A percentile compares a stretch with the other conserved stretches of the same genome.
Evolutionary conservation across 2,797 vertebrate species (phyloP).

Genomic region (Etheostoma nigrum): DNA sequence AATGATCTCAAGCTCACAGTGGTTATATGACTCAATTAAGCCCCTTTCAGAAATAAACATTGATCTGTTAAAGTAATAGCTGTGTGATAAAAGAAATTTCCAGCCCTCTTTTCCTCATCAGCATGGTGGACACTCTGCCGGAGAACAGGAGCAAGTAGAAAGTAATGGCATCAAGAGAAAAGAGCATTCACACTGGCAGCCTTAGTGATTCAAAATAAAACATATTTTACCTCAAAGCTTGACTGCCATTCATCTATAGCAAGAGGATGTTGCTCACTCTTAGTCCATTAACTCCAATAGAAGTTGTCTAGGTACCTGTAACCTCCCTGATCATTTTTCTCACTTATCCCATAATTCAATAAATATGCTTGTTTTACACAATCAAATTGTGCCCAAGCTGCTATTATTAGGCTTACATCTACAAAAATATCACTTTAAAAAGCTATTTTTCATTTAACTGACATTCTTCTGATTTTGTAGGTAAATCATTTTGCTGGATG

Average conservation of each 20-base stretch:
- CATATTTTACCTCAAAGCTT: no score
- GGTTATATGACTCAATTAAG: slow-evolving; percentile 8
- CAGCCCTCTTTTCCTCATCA: neutral
- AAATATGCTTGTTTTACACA: neutral
- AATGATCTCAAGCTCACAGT: slow-evolving; percentile 1
- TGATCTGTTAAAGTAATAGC: slow-evolving; percentile 7
- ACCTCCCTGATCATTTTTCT: slow-evolving; percentile 3
- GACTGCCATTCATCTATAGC: neutral
- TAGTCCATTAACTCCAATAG: neutral
- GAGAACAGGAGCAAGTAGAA: neutral
- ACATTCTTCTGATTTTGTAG: neutral
- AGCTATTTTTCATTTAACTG: no score
- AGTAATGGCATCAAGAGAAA: neutral
- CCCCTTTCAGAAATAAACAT: neutral
- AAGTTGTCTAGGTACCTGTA: slow-evolving; percentile 6
- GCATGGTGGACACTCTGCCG: neutral
- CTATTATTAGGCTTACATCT: neutral
- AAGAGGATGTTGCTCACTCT: no score
- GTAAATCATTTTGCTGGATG: neutral
- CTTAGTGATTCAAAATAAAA: slow-evolving; percentile 5
- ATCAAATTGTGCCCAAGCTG: neutral
- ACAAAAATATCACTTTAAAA: neutral
- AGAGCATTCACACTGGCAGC: neutral
- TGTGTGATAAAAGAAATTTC: slow-evolving; percentile 2
- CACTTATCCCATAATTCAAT: neutral